Conservation (phyloP, 2,888 invertebrate genomes). For the Diaprepes abbreviatus region DNA sequence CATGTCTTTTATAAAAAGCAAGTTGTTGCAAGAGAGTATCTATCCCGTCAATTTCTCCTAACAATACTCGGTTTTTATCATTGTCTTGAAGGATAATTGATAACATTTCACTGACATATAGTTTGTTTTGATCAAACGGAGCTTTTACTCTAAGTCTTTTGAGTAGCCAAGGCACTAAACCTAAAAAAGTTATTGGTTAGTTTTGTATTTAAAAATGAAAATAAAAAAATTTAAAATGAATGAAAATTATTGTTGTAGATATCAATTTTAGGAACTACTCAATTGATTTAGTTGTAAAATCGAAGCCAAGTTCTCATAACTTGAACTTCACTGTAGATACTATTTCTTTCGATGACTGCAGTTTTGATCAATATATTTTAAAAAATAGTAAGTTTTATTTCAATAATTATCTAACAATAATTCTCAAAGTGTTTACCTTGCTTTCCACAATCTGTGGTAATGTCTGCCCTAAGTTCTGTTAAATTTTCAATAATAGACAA, state of each 20-base stretch:
- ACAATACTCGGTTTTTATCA: conserved; percentile 81
- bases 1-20: conserved; percentile 94
- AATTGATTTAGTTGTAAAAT: too few relatives aligned
- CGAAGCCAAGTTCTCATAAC: too few relatives aligned
- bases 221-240: too few relatives aligned
- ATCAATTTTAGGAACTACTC: too few relatives aligned
- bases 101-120: conserved; percentile 96
- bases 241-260: too few relatives aligned
- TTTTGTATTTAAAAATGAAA: too few relatives aligned
- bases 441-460: conserved; percentile 87
- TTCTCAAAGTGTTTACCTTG: conserved; percentile 74
- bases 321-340: too few relatives aligned
- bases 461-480: conserved; percentile 88
- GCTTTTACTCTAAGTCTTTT: conserved; percentile 89
- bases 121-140: conserved; percentile 94
- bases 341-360: too few relatives aligned
- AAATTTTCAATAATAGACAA: conserved; percentile 92
- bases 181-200: too few relatives aligned
- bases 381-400: too few relatives aligned
- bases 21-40: conserved; percentile 96
- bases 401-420: too few relatives aligned
- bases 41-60: conserved; percentile 96
- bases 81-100: conserved; percentile 95
- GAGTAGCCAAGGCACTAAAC: conserved; percentile 91
- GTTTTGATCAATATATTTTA: too few relatives aligned